phyloP scores from a whole-genome alignment of 1,140 invertebrate species.

The Mamestra configurata region DNA sequence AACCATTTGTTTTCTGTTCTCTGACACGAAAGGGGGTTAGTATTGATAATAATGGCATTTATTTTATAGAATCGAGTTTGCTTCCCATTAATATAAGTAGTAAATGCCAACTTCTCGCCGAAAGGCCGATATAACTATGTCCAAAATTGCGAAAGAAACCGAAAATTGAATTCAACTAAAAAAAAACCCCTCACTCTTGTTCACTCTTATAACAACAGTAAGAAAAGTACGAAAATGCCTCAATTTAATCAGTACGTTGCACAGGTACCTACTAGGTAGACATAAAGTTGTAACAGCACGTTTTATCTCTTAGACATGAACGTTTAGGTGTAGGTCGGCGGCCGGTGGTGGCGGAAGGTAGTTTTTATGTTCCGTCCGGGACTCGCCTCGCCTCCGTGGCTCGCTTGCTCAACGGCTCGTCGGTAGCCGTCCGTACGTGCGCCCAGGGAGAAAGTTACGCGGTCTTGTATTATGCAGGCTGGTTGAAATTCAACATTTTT shows the following conservation, averaged over 20 bases:
- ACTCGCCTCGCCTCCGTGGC: background rate
- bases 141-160: background rate
- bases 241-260: conserved; percentile 40
- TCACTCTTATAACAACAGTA: background rate
- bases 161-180: background rate
- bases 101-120: no score
- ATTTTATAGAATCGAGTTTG: conserved; percentile 9
- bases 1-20: conserved; percentile 59
- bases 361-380: conserved; percentile 52
- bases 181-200: background rate
- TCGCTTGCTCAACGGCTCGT: background rate
- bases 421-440: conserved; percentile 33
- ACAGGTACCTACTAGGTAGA: conserved; percentile 6
- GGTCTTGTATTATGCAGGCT: conserved; percentile 46
- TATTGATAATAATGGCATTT: conserved; percentile 34
- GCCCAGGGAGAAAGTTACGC: conserved; percentile 49
- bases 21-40: conserved; percentile 51
- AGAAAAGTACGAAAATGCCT: conserved; percentile 43
- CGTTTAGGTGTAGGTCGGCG: conserved; percentile 43
- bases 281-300: conserved; percentile 49
- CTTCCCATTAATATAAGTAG: background rate
- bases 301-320: conserved; percentile 49
- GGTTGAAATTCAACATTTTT: conserved; percentile 45
- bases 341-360: conserved; percentile 53
- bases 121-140: background rate